Evolutionary conservation across 2,888 invertebrate genomes (phyloP), one percentile per base, ranked within the genome.

Genomic region (Corbicula japonica): DNA sequence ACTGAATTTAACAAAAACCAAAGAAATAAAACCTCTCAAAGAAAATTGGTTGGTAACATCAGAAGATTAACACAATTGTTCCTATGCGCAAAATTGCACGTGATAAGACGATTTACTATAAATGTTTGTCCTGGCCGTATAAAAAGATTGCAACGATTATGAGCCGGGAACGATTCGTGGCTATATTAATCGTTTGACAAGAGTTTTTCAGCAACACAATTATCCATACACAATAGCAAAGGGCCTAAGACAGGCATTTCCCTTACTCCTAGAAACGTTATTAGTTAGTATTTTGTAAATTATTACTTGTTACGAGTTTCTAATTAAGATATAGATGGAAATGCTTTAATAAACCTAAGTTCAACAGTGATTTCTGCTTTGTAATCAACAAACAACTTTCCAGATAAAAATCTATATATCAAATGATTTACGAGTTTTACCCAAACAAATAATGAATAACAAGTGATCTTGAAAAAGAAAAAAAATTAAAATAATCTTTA

Each of bases 191-290:
- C n/a, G n/a, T n/a, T n/a, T n/a, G n/a, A n/a, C n/a, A n/a, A n/a
- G n/a, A n/a, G n/a, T 38, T 0, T 41, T 60, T 18, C 60, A 60
- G 21, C n/a, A 60, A 18, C 18, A 5, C 21, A 21, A 58, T 23
- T 58, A 58, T 21, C 58, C 58, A 1, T 58, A 21, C 34, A 38
- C 60, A n/a, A 60, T 60, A 1, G 2, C 34, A 60, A 60, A 60
- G 34, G 60, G 60, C 12, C 23, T 26, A 1, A 60, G 38, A 32
- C 60, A 60, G 41, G 60, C 38, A 1, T 60, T 60, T 60, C 60
- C 60, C 28, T 41, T 38, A 1, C 18, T 60, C 1, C 15, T 23
- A 3, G 60, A 60, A 38, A 60, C 60, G 2, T 26, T 60, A 15
- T 26, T 23, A 6, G 60, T 60, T 26, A 60, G 60, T 32, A 34